A percentile compares a stretch with the other conserved stretches of the same genome.
These are phyloP conservation scores for Peromyscus polionotus DNA, from an alignment of 2,113 vertebrate genomes.

Conservation along the genomic window DNA sequence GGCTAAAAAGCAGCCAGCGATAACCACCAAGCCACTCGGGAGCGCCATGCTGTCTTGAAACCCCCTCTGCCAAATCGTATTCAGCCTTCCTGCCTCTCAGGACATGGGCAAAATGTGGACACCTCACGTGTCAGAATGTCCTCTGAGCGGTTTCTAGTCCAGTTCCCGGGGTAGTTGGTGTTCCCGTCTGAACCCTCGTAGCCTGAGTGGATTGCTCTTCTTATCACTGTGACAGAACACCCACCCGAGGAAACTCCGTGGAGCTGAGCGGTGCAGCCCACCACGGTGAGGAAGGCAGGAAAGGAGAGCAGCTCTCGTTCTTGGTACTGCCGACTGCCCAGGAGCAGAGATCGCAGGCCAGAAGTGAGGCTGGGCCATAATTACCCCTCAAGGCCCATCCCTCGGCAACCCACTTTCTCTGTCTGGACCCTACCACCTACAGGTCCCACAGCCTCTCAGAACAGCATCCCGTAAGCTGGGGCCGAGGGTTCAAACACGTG, in stretches of 20 bases:
- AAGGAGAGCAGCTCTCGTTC: not conserved
- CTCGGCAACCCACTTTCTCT: not conserved
- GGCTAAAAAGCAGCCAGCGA: not conserved
- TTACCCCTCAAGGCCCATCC: not conserved
- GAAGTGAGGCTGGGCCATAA: not conserved
- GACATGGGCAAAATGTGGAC: not conserved
- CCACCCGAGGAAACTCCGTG: not conserved
- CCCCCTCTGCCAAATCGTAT: too few species aligned
- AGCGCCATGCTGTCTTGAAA: not conserved
- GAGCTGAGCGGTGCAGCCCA: not conserved
- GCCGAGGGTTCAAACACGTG: not conserved
- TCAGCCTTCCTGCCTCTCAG: not conserved
- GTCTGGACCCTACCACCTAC: not conserved
- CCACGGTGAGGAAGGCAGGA: not conserved
- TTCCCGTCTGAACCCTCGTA: not conserved
- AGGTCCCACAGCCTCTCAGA: not conserved
- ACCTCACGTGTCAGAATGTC: not conserved
- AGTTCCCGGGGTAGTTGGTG: too few species aligned
- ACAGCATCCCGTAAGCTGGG: not conserved
- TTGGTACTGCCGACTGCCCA: not conserved
- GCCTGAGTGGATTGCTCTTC: not conserved
- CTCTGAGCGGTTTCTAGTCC: not conserved
- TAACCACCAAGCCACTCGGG: not conserved
- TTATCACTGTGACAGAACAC: not conserved
- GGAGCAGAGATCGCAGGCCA: not conserved